Conservation (phyloP, 92 coral and sea anemone genomes). For the Phenganax marumi region DNA sequence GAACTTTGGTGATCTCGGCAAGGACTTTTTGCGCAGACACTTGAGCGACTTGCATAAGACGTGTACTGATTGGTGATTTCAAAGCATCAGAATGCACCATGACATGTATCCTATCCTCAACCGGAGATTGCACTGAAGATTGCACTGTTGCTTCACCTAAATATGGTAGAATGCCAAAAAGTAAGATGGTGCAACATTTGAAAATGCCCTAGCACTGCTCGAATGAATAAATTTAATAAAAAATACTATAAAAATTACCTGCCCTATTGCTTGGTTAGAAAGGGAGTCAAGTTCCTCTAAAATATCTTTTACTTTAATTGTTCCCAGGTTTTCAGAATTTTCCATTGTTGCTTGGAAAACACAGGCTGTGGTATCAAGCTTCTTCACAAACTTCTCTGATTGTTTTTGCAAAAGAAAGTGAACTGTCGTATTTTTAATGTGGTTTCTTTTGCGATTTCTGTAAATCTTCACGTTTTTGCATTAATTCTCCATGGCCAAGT, state of each 20-base stretch:
- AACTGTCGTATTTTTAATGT: too few species aligned
- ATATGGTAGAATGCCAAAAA: neutral
- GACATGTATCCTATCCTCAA: neutral
- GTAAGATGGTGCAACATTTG: neutral
- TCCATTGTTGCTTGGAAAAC: too few species aligned
- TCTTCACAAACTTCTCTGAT: too few species aligned
- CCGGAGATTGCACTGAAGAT: neutral
- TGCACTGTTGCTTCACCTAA: neutral
- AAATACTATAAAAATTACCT: too few species aligned
- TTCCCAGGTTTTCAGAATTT: neutral
- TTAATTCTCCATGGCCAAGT: too few species aligned
- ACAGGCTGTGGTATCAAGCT: neutral
- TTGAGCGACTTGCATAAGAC: neutral
- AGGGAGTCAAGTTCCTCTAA: neutral
- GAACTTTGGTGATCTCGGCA: too few species aligned
- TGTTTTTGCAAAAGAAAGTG: too few species aligned
- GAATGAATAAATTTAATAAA: neutral
- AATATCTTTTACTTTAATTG: neutral
- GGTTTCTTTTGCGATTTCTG: too few species aligned
- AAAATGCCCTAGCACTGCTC: neutral
- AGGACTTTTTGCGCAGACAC: too few species aligned
- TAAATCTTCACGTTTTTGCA: too few species aligned
- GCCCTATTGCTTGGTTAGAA: neutral
- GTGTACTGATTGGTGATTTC: too few species aligned
- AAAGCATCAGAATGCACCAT: neutral